A percentile compares a stretch with the other conserved stretches of the same genome.
phyloP scores from a whole-genome alignment of 2,113 vertebrate genomes.

The Ophthalmolycus amberensis region DNA sequence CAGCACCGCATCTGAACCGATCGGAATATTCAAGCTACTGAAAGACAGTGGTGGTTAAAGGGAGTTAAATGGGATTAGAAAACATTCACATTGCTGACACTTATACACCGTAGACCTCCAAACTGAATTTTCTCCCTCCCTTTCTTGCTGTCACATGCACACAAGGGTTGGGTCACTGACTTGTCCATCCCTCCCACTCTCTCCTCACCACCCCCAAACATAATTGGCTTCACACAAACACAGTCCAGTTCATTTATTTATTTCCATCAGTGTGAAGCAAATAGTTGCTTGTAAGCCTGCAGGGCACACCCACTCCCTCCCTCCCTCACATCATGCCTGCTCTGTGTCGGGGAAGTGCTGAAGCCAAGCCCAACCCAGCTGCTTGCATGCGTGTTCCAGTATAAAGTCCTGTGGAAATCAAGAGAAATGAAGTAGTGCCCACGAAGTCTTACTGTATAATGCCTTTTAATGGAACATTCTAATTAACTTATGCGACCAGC shows the following conservation, averaged over 20 bases:
- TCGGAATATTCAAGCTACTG: not conserved
- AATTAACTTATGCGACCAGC: not conserved
- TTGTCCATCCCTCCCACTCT: slow-evolving; percentile 26
- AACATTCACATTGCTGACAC: not conserved
- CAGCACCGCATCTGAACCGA: too few relatives aligned
- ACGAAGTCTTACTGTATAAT: not conserved
- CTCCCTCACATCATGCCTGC: slow-evolving; percentile 18
- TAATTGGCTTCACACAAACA: slow-evolving; percentile 81
- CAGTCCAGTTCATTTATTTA: slow-evolving; percentile 78
- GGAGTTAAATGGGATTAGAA: not conserved
- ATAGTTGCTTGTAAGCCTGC: slow-evolving; percentile 62
- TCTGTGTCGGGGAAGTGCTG: slow-evolving; percentile 8
- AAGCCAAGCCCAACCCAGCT: slow-evolving; percentile 17
- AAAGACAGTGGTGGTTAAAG: not conserved
- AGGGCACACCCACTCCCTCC: slow-evolving; percentile 32
- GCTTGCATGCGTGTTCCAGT: slow-evolving; percentile 4
- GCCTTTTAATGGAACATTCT: slow-evolving; percentile 1
- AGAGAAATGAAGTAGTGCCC: not conserved
- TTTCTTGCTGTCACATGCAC: slow-evolving; percentile 1
- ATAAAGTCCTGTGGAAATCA: not conserved
- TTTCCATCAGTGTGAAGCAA: slow-evolving; percentile 71
- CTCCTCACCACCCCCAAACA: slow-evolving; percentile 17
- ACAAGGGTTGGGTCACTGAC: slow-evolving; percentile 2
- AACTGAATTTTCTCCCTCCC: not conserved
- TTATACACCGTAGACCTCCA: not conserved